A percentile compares a stretch with the other conserved stretches of the same genome.
Evolutionary conservation across 1,140 invertebrate genomes (phyloP).

Genomic region (Drosophila oshimai): DNA sequence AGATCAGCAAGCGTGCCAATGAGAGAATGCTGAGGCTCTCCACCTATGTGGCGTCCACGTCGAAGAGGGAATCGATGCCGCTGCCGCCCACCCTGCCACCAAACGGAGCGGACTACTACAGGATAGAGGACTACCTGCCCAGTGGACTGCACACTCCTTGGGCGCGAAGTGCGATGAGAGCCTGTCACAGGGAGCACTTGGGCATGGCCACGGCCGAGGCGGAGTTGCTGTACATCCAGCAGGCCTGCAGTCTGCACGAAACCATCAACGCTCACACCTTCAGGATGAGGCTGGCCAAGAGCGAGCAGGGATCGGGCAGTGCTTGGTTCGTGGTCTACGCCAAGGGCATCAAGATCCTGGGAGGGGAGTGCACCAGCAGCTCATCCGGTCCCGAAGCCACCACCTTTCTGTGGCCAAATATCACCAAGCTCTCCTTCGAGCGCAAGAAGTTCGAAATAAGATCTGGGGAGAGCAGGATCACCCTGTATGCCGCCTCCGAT

Average conservation of each 20-base stretch:
- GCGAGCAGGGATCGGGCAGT: slow-evolving; percentile 88
- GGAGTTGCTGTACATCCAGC: slow-evolving; percentile 92
- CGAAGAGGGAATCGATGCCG: slow-evolving; percentile 19
- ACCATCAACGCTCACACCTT: slow-evolving; percentile 97
- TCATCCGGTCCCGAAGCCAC: slow-evolving; percentile 83
- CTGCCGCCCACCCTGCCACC: not conserved
- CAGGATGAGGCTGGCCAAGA: slow-evolving; percentile 92
- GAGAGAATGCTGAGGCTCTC: slow-evolving; percentile 73
- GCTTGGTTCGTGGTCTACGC: slow-evolving; percentile 93
- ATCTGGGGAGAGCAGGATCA: slow-evolving; percentile 93
- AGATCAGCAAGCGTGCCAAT: slow-evolving; percentile 77
- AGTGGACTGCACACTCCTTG: slow-evolving; percentile 85
- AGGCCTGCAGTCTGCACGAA: slow-evolving; percentile 92
- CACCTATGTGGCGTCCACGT: slow-evolving; percentile 60
- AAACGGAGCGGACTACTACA: slow-evolving; percentile 87
- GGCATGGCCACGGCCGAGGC: slow-evolving; percentile 90
- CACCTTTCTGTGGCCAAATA: slow-evolving; percentile 95
- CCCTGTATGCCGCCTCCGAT: slow-evolving; percentile 94
- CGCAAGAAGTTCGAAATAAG: slow-evolving; percentile 98
- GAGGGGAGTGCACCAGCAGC: slow-evolving; percentile 43
- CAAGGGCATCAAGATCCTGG: slow-evolving; percentile 92
- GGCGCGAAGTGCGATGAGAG: slow-evolving; percentile 85
- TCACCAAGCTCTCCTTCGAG: slow-evolving; percentile 96
- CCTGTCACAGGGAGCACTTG: slow-evolving; percentile 88
- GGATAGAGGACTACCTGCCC: slow-evolving; percentile 89